Evolutionary conservation across 2,888 invertebrate species (phyloP).

Genomic region (Marasmarcha lunaedactyla): DNA sequence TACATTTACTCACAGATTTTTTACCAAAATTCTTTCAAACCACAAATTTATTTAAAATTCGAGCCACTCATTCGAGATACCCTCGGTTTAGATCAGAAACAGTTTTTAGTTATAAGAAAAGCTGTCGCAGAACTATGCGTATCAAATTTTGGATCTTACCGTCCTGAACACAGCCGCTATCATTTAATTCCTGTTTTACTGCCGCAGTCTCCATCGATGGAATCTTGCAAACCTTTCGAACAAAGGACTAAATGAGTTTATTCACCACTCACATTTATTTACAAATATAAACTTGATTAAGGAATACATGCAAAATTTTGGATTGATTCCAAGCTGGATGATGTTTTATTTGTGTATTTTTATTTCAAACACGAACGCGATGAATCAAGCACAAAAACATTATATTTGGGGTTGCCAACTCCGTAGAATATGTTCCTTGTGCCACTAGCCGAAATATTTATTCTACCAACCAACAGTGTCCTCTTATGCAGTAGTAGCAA

Average conservation of each 20-base stretch:
- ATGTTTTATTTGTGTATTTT: constrained; percentile 6
- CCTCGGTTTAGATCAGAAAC: too few species aligned
- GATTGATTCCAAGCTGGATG: constrained; percentile 32
- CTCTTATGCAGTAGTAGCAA: too few species aligned
- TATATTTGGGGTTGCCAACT: too few species aligned
- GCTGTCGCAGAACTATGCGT: too few species aligned
- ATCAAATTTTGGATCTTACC: constrained; percentile 33
- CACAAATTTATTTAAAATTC: too few species aligned
- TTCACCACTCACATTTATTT: constrained; percentile 9
- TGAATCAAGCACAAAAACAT: constrained; percentile 3
- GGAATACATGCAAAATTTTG: constrained; percentile 32
- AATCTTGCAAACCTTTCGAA: background rate
- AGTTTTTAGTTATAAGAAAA: too few species aligned
- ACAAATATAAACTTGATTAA: constrained; percentile 22
- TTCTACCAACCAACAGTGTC: too few species aligned
- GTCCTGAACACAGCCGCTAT: constrained; percentile 39
- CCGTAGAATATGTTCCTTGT: too few species aligned
- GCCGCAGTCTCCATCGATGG: constrained; percentile 30
- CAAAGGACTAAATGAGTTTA: constrained; percentile 12
- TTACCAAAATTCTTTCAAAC: too few species aligned
- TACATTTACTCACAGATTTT: too few species aligned
- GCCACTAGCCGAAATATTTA: too few species aligned
- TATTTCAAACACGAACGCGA: constrained; percentile 7
- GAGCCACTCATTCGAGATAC: too few species aligned
- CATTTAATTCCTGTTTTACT: constrained; percentile 30